These are phyloP conservation scores for Noctilio leporinus DNA, from an alignment of 2,113 vertebrate species.

Conservation along the genomic window DNA sequence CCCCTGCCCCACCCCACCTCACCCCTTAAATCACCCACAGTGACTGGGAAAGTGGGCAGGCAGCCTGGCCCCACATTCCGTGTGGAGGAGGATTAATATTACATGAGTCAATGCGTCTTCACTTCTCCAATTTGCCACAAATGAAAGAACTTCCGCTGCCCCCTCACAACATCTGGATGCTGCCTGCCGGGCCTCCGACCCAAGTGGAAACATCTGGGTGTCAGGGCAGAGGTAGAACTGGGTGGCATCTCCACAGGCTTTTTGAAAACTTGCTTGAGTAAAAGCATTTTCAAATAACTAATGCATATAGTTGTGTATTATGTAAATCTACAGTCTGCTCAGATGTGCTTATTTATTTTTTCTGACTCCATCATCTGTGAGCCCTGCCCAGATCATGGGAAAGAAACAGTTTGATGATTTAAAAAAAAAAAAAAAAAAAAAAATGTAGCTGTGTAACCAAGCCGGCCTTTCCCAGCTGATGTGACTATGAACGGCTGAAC, in stretches of 20 bases:
- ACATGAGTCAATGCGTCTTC: conserved; percentile 72
- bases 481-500: conserved; percentile 35
- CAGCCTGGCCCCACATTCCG: conserved; percentile 68
- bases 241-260: conserved; percentile 51
- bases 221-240: background rate
- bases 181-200: conserved; percentile 51
- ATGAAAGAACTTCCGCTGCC: conserved; percentile 73
- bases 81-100: conserved; percentile 76
- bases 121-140: conserved; percentile 72
- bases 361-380: background rate
- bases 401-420: conserved; percentile 31
- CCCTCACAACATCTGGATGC: conserved; percentile 78
- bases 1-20: conserved; percentile 24
- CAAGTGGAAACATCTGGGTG: conserved; percentile 62
- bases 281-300: conserved; percentile 22
- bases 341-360: background rate
- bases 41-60: conserved; percentile 66
- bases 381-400: background rate
- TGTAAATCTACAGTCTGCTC: background rate
- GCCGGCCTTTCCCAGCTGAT: conserved; percentile 18
- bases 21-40: conserved; percentile 51
- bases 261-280: conserved; percentile 24
- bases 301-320: background rate
- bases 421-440: background rate
- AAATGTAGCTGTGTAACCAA: background rate